A percentile compares a stretch with the other conserved stretches of the same genome.
These are phyloP conservation scores for Labrus mixtus DNA, from an alignment of 2,113 vertebrate species.

Conservation along the genomic window DNA sequence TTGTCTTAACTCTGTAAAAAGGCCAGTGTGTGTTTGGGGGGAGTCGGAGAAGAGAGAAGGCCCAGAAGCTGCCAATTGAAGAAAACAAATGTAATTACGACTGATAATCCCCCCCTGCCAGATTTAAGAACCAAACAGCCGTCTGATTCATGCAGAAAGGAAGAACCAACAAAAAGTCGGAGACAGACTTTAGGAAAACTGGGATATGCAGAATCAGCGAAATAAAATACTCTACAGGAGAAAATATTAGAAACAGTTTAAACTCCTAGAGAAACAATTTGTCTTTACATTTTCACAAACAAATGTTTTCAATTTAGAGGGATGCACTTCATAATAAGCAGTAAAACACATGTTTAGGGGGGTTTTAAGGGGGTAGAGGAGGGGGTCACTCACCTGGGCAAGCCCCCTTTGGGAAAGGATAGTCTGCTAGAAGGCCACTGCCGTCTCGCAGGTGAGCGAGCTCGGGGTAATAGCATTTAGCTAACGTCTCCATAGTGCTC, in stretches of 20 bases:
- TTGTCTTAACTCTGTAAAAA: conserved; percentile 35
- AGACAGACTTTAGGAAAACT: neutral
- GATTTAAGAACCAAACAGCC: conserved; percentile 23
- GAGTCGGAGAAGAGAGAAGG: conserved; percentile 32
- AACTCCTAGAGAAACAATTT: neutral
- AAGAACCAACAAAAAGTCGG: conserved; percentile 8
- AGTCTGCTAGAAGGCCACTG: conserved; percentile 81
- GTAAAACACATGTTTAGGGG: neutral
- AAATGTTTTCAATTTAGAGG: neutral
- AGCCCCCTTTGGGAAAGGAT: conserved; percentile 81
- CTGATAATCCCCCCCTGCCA: conserved; percentile 30
- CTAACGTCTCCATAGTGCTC: conserved; percentile 84
- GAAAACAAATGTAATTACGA: conserved; percentile 51
- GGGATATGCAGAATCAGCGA: neutral
- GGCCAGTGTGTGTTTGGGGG: conserved; percentile 21
- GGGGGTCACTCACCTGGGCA: conserved; percentile 81
- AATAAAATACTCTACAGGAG: neutral
- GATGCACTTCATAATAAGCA: neutral
- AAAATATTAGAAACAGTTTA: neutral
- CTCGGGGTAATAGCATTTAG: conserved; percentile 85
- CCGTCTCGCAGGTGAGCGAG: conserved; percentile 82
- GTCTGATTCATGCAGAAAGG: neutral
- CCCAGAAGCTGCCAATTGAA: conserved; percentile 50
- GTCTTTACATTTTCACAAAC: neutral
- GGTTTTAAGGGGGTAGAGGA: neutral